Evolutionary conservation across 2,113 vertebrate genomes (phyloP), one percentile per base, ranked within the genome.

Genomic region (Gallinago media): DNA sequence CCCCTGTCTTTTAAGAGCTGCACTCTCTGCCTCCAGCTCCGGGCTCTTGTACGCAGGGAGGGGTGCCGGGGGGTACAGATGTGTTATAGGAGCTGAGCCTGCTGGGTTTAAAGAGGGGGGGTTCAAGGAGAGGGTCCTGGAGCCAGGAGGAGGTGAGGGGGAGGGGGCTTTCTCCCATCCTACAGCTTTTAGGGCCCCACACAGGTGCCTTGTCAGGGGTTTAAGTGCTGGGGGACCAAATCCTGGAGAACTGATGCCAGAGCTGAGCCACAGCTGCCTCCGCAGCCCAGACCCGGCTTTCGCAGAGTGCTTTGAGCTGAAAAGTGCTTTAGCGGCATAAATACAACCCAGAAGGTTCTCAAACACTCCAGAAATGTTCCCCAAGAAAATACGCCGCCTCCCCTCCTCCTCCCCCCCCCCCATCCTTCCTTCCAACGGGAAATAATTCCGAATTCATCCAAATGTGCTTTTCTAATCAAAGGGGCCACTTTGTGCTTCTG

Each of bases 391-490:
- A 31, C 2, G 6, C 13, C 74, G 67, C 88, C 56, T 72, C 80
- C 15, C 32, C 40, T 66, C 38, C 54, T 62, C 27, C 47, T 71
- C 34, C 25, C 58, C 70, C 25, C 58, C 70, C 40, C 40, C 40
- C 40, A 42, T 42, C 90, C 85, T 62, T 78, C 47, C 55, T 68
- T 93, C 2, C 0, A 52, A 89, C 1, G 8, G 84, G 94, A 93
- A 94, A 95, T 82, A 79, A 92, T 92, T 96, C 85, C 55, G 79
- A 44, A 79, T 73, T 74, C 68, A 94, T 86, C 84, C 87, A 77
- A 93, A 92, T 80, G 92, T 92, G 94, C 74, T 65, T 96, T 97
- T 93, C 76, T 90, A 94, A 94, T 96, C 93, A 95, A 92, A 94
- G 49, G 87, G 86, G 92, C 90, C 83, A 49, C 73, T 95, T 95